Evolutionary conservation across 2,113 vertebrate species (phyloP).

Genomic region (Siphamia tubifer): DNA sequence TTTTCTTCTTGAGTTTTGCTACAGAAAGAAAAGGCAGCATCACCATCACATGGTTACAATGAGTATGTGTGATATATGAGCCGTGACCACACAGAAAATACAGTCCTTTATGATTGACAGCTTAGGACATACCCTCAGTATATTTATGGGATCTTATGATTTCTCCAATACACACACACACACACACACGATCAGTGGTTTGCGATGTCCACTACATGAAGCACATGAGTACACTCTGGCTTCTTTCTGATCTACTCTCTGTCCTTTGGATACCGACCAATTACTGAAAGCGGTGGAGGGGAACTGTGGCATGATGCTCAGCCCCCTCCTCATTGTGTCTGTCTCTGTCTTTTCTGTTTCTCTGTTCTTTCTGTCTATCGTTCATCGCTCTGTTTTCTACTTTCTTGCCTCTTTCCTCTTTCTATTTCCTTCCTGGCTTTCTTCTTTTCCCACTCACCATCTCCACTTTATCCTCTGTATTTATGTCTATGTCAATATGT

Average conservation of each 20-base stretch:
- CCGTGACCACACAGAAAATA: slow-evolving; percentile 1
- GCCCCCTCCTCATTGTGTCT: slow-evolving; percentile 36
- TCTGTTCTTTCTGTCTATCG: slow-evolving; percentile 1
- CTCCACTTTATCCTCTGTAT: slow-evolving; percentile 20
- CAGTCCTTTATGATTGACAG: slow-evolving; percentile 32
- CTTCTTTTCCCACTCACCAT: slow-evolving; percentile 5
- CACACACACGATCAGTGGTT: slow-evolving; percentile 19
- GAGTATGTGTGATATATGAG: not conserved
- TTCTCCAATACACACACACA: slow-evolving; percentile 5
- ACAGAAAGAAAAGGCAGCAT: not conserved
- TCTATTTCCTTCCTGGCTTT: too few species aligned
- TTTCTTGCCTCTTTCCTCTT: slow-evolving; percentile 28
- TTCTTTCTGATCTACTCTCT: slow-evolving; percentile 59
- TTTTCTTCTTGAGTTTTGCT: not conserved
- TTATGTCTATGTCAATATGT: not conserved
- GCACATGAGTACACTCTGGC: slow-evolving; percentile 56
- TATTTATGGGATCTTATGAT: slow-evolving; percentile 33
- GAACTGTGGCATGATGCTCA: slow-evolving; percentile 39
- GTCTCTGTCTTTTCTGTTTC: slow-evolving; percentile 17
- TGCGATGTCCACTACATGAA: slow-evolving; percentile 64
- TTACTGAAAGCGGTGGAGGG: slow-evolving; percentile 62
- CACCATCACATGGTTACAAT: slow-evolving; percentile 16
- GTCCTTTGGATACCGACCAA: slow-evolving; percentile 66
- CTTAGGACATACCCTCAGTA: slow-evolving; percentile 33
- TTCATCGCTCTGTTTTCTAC: not conserved